Evolutionary conservation across 2,113 vertebrate genomes (phyloP).

Genomic region (Cyanoramphus novaezelandiae): DNA sequence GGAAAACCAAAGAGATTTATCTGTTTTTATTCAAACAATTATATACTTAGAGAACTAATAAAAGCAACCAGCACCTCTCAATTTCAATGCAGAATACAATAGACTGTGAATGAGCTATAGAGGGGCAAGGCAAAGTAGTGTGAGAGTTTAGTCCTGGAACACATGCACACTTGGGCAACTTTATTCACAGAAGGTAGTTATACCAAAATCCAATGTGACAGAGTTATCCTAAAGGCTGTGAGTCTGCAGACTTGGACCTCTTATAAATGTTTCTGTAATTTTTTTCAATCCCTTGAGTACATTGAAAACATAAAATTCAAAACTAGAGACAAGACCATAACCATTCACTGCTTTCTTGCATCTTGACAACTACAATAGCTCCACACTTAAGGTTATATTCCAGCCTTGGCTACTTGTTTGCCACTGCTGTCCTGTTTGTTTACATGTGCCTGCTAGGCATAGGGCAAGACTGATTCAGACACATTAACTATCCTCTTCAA

Average conservation of each 20-base stretch:
- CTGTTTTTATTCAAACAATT: not conserved
- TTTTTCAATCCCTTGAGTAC: not conserved
- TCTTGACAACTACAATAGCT: not conserved
- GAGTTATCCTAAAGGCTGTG: not conserved
- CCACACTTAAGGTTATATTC: not conserved
- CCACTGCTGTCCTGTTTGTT: not conserved
- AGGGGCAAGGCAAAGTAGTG: not conserved
- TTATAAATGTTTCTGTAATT: not conserved
- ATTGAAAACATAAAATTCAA: not conserved
- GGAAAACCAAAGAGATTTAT: not conserved
- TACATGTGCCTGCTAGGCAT: not conserved
- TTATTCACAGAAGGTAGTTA: not conserved
- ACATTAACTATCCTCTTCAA: not conserved
- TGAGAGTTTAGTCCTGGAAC: not conserved
- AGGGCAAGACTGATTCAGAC: not conserved
- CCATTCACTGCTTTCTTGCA: not conserved
- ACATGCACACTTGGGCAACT: not conserved
- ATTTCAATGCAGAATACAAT: not conserved
- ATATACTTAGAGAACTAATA: not conserved
- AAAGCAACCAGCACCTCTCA: not conserved
- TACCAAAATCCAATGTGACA: rapidly evolving
- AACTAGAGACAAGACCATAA: not conserved
- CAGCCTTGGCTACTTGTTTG: not conserved
- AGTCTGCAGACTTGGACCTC: not conserved
- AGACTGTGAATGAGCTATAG: not conserved